These are phyloP conservation scores for Pseudorectes ferrugineus DNA, from an alignment of 2,113 vertebrate species.

Conservation along the genomic window DNA sequence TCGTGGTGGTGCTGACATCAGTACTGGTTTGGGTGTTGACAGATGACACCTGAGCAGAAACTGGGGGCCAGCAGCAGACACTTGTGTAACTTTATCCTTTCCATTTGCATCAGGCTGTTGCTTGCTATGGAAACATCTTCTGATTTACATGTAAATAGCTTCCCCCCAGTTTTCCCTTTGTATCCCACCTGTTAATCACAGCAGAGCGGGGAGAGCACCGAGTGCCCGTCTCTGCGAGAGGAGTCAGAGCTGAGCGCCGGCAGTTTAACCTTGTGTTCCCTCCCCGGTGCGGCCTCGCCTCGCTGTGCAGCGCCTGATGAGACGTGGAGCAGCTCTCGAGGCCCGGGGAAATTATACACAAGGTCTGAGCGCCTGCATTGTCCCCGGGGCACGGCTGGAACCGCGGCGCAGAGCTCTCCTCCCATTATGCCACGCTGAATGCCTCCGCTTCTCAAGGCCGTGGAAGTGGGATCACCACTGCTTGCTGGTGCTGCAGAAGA, in stretches of 20 bases:
- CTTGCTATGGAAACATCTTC: conserved; percentile 24
- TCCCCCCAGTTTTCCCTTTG: not conserved
- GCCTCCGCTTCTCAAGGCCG: conserved; percentile 19
- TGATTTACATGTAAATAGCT: conserved; percentile 36
- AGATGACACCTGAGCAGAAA: not conserved
- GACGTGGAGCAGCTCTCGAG: not conserved
- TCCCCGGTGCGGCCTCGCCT: not conserved
- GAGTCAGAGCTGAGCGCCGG: not conserved
- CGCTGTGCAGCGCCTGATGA: not conserved
- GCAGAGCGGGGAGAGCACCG: not conserved
- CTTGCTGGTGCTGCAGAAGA: not conserved
- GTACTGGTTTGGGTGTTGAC: not conserved
- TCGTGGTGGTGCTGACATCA: not conserved
- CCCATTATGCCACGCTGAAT: not conserved
- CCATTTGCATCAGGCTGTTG: not conserved
- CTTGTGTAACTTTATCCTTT: not conserved
- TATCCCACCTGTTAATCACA: conserved; percentile 47
- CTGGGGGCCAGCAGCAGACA: not conserved
- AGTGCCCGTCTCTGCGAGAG: not conserved
- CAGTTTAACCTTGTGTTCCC: conserved; percentile 47
- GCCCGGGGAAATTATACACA: not conserved
- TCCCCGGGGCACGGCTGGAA: not conserved
- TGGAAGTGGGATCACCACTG: not conserved
- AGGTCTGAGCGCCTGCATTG: not conserved
- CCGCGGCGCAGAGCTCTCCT: not conserved